Percentiles rank a stretch among this genome's conserved stretches.
Evolutionary conservation across 2,113 vertebrate species (phyloP).

Genomic region (Lepidiolamprologus cunningtoni): DNA sequence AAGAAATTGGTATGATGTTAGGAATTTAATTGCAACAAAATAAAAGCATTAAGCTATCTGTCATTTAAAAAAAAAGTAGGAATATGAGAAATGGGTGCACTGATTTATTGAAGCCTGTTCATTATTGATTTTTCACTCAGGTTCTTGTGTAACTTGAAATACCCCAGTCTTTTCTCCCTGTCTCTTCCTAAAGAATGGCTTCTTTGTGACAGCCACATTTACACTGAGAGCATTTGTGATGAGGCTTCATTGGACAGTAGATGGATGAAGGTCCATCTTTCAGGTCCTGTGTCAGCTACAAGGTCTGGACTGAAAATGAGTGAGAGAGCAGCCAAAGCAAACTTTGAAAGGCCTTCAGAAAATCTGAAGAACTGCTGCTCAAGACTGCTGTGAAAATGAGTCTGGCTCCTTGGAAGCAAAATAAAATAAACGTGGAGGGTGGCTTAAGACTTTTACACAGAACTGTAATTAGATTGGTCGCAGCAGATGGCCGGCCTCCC

Average conservation of each 20-base stretch:
- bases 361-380: neutral
- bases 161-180: neutral
- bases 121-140: neutral
- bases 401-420: neutral
- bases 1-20: neutral
- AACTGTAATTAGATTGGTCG: neutral
- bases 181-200: neutral
- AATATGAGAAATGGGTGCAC: neutral
- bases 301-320: neutral
- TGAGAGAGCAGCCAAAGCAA: neutral
- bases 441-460: neutral
- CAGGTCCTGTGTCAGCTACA: neutral
- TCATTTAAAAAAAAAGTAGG: neutral
- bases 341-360: neutral
- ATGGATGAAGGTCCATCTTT: neutral
- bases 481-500: neutral
- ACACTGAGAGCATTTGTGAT: neutral
- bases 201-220: neutral
- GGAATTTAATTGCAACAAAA: neutral
- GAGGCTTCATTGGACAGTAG: neutral
- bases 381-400: neutral
- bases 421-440: neutral
- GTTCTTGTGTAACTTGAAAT: neutral
- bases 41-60: neutral
- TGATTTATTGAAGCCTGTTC: neutral